A percentile compares a stretch with the other conserved stretches of the same genome.
phyloP scores from a whole-genome alignment of 2,113 vertebrate species.

The Vanacampus margaritifer region DNA sequence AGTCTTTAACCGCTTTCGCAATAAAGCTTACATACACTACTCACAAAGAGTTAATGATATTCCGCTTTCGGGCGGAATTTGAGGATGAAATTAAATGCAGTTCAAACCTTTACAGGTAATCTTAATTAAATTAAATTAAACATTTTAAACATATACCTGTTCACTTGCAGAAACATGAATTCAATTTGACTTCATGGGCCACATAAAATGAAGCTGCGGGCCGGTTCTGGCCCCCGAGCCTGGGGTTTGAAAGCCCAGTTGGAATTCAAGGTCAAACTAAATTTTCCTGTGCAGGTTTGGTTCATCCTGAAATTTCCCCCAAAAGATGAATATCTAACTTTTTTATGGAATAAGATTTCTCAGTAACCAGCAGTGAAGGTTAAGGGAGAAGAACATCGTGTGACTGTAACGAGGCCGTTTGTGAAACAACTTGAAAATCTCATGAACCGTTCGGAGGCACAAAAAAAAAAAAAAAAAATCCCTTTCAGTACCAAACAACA shows the following conservation, averaged over 20 bases:
- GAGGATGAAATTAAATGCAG: background rate
- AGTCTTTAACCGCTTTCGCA: background rate
- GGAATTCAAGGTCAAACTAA: background rate
- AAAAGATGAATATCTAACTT: background rate
- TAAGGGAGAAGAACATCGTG: slow-evolving; percentile 8
- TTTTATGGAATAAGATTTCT: background rate
- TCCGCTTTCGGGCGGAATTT: background rate
- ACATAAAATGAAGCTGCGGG: no score
- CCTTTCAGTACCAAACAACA: slow-evolving; percentile 62
- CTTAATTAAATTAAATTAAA: background rate
- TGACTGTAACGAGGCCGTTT: slow-evolving; percentile 25
- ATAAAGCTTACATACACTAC: slow-evolving; percentile 3
- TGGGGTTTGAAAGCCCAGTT: no score
- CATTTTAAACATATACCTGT: no score
- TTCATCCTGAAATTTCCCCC: background rate
- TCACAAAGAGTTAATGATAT: background rate
- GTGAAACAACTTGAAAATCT: slow-evolving; percentile 13
- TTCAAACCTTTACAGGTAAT: background rate
- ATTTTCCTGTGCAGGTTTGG: background rate
- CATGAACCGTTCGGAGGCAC: slow-evolving; percentile 37
- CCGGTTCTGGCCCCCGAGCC: no score
- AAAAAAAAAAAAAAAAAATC: slow-evolving; percentile 47
- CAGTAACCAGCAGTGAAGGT: background rate
- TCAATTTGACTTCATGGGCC: no score
- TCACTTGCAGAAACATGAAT: no score